These are phyloP conservation scores for Sepiola atlantica DNA, from an alignment of 2,888 invertebrate genomes.

Conservation along the genomic window DNA sequence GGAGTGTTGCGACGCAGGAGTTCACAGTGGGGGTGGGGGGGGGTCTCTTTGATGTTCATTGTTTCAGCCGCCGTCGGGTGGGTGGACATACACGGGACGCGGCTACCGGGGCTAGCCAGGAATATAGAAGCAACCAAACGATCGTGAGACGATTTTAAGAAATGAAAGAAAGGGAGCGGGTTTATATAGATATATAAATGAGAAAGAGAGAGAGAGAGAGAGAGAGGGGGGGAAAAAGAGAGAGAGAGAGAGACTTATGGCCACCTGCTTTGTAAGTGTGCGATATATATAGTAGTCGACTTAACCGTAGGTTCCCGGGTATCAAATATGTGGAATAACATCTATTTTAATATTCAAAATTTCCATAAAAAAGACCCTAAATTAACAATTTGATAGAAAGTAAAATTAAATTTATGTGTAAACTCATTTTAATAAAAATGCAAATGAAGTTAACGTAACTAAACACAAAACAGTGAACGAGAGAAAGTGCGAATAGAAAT, in stretches of 20 bases:
- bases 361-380: too few relatives aligned
- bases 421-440: too few relatives aligned
- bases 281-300: neutral
- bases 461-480: too few relatives aligned
- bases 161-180: neutral
- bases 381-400: neutral
- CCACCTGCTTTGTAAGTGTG: neutral
- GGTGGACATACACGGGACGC: neutral
- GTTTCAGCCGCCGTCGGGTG: neutral
- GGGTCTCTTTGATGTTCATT: neutral
- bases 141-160: neutral
- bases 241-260: neutral
- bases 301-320: neutral
- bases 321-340: neutral
- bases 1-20: neutral
- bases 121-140: neutral
- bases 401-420: too few relatives aligned
- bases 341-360: neutral
- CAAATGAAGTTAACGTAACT: too few relatives aligned
- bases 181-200: too few relatives aligned
- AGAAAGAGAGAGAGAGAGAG: too few relatives aligned
- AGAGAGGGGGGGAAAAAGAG: too few relatives aligned
- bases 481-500: too few relatives aligned
- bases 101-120: neutral
- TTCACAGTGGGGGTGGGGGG: too few relatives aligned